A percentile compares a stretch with the other conserved stretches of the same genome.
Conservation (phyloP, 2,113 vertebrate species). For the Paracanthobrama guichenoti region DNA sequence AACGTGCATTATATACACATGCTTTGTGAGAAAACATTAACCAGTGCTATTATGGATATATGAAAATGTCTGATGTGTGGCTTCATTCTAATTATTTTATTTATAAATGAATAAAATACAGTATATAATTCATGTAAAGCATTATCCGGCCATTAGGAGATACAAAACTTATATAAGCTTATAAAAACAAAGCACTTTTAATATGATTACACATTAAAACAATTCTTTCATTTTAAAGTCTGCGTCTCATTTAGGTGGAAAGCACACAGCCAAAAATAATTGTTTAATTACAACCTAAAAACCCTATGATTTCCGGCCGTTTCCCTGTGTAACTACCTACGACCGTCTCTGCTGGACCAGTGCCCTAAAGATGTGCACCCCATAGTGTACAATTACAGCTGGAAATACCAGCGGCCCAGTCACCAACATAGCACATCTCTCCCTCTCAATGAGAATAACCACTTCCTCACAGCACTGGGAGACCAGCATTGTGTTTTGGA, state of each 20-base stretch:
- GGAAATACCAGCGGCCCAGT: constrained; percentile 51
- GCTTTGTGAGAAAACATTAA: not conserved
- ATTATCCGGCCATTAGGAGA: not conserved
- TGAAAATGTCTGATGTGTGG: not conserved
- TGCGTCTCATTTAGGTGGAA: not conserved
- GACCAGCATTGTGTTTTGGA: constrained; percentile 31
- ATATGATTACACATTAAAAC: not conserved
- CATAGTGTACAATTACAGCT: constrained; percentile 59
- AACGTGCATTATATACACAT: not conserved
- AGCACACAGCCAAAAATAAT: constrained; percentile 8
- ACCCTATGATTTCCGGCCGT: constrained; percentile 49
- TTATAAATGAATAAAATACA: not conserved
- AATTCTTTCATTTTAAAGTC: not conserved
- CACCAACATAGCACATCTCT: constrained; percentile 9
- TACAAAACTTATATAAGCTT: not conserved
- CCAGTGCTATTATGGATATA: no score
- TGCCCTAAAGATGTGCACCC: constrained; percentile 42
- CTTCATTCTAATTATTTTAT: not conserved
- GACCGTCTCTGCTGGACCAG: constrained; percentile 43
- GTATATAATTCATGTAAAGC: not conserved
- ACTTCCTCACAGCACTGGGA: constrained; percentile 18
- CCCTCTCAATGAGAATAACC: constrained; percentile 28
- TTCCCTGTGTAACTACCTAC: not conserved
- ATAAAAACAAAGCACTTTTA: not conserved
- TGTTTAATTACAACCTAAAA: constrained; percentile 43